Evolutionary conservation across 1,140 invertebrate species (phyloP), one percentile per base, ranked within the genome.

Genomic region (Papilio xuthus): DNA sequence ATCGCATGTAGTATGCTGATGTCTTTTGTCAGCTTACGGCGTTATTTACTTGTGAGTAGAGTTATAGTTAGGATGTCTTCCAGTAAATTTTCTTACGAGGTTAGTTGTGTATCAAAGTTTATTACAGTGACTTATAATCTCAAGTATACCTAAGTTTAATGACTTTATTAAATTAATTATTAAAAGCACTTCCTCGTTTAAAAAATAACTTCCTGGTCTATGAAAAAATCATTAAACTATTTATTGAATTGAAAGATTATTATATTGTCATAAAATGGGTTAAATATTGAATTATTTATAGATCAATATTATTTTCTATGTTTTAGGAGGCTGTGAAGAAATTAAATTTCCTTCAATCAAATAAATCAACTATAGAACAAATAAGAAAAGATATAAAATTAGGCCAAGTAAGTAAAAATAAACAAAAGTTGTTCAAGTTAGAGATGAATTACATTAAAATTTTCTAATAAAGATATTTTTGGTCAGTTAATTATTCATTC

Each of bases 321-420:
- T 94, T 94, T 20, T 82, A 97, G 97, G 95, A 96, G 79, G 96
- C 97, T 60, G 94, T 97, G 1, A 87, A 93, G 71, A 93, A 95
- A 63, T 91, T 98, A 26, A 97, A 97, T 82, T 91, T 86, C 9
- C 90, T 98, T 28, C 97, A 97, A 89, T 96, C 96, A 26, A 97
- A 97, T 92, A 95, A 95, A 47, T 90, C 94, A 2, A 90, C 91
- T n/a, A 85, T 96, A 47, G 92, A 95, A 79, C 94, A 95, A 79
- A 90, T 94, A 90, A 72, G 88, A 84, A 83, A 84, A 87, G 60
- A 92, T 93, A 81, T 89, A 83, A 87, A 84, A 84, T 50, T 85
- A 84, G 88, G 83, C 26, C 73, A 93, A 85, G 84, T 89, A 89
- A 80, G 78, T 81, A 81, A 15, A 6, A 67, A 6, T 67, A 2